Evolutionary conservation across 2,888 invertebrate species (phyloP).

Genomic region (Chrysolina oricalcia): DNA sequence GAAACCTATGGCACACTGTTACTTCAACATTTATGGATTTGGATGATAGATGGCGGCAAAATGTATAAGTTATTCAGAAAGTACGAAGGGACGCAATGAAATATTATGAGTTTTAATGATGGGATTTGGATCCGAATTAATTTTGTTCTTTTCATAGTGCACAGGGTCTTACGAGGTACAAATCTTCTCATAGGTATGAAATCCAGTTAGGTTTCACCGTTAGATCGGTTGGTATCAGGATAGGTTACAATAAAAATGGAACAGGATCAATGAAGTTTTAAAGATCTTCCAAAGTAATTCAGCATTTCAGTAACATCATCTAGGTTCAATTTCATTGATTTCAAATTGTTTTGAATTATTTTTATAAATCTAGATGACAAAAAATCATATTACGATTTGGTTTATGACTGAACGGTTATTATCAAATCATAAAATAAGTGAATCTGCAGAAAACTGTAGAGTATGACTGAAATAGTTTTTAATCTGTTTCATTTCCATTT

Average conservation of each 20-base stretch:
- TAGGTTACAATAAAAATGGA: slow-evolving; percentile 22
- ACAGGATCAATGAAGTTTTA: slow-evolving; percentile 31
- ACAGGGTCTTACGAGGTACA: too few relatives aligned
- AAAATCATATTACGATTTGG: slow-evolving; percentile 6
- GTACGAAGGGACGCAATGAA: too few relatives aligned
- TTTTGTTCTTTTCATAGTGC: too few relatives aligned
- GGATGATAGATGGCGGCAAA: too few relatives aligned
- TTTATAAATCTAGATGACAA: slow-evolving; percentile 16
- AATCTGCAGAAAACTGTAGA: not conserved
- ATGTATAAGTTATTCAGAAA: too few relatives aligned
- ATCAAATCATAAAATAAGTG: not conserved
- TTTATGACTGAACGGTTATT: slow-evolving; percentile 21
- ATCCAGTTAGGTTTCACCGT: not conserved
- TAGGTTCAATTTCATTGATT: not conserved
- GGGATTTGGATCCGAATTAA: too few relatives aligned
- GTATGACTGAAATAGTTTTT: too few relatives aligned
- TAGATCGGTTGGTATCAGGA: slow-evolving; percentile 20
- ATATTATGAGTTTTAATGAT: too few relatives aligned
- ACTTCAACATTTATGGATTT: too few relatives aligned
- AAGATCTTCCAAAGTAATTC: slow-evolving; percentile 23
- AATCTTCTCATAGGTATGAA: slow-evolving; percentile 30
- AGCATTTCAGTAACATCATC: too few relatives aligned
- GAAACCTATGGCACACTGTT: too few relatives aligned
- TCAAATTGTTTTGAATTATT: slow-evolving; percentile 8
- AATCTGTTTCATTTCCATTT: too few relatives aligned